Conservation (phyloP, 1,140 invertebrate genomes). For the Halesus radiatus region DNA sequence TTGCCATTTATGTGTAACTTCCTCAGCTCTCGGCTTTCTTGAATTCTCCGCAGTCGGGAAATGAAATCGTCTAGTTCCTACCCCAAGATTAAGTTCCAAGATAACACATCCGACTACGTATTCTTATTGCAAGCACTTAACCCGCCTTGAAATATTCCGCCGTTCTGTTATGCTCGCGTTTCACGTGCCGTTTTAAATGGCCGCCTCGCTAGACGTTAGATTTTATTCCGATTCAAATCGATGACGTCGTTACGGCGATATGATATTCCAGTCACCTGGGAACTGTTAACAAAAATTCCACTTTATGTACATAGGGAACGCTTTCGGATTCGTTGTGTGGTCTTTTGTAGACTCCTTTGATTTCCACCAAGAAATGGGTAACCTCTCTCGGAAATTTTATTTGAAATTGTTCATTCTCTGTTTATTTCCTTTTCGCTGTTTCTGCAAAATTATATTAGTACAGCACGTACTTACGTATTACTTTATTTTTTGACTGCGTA, state of each 20-base stretch:
- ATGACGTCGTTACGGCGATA: conserved; percentile 41
- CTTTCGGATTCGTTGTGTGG: conserved; percentile 35
- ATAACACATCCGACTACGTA: conserved; percentile 25
- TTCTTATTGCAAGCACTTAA: conserved; percentile 35
- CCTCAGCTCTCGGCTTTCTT: neutral
- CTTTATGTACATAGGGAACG: conserved; percentile 21
- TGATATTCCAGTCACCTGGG: conserved; percentile 33
- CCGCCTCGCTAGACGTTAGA: conserved; percentile 35
- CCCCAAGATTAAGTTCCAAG: conserved; percentile 16
- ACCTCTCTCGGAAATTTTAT: neutral
- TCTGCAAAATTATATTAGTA: too few relatives aligned
- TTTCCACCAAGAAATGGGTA: neutral
- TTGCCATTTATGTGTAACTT: conserved; percentile 1
- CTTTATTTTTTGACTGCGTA: too few relatives aligned
- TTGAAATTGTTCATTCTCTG: neutral
- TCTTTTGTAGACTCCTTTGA: conserved; percentile 19
- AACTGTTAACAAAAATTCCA: conserved; percentile 28
- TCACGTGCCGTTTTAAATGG: conserved; percentile 39
- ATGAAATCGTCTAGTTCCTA: conserved; percentile 13
- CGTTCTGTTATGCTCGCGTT: conserved; percentile 13
- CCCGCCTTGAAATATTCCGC: conserved; percentile 27
- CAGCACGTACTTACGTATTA: too few relatives aligned
- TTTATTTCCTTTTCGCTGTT: neutral
- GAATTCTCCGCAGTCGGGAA: conserved; percentile 16
- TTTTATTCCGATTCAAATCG: conserved; percentile 45